Evolutionary conservation across 2,888 invertebrate species (phyloP), one percentile per base, ranked within the genome.

Genomic region (Pocota personata): DNA sequence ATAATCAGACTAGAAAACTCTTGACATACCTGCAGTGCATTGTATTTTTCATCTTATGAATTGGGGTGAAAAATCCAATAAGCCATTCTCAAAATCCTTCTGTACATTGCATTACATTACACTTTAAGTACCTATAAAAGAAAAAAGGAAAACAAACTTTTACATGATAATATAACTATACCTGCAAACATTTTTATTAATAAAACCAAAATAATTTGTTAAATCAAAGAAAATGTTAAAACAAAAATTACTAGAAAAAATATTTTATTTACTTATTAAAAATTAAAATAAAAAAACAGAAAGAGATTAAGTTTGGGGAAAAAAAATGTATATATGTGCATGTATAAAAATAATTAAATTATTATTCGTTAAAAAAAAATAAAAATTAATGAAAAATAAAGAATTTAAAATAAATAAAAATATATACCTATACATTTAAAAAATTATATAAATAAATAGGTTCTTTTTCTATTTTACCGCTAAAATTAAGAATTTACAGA

Each of bases 391-490:
- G 57, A 30, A 84, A 73, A 37, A 62, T 48, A 69, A 78, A 62
- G 75, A 79, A 75, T 79, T 79, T 79, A 84, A 84, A 62, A 6
- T 71, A 43, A 52, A 73, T 16, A 64, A 10, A 71, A 24, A 67
- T 46, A 67, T 75, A 77, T 82, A 86, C 67, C 75, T 80, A 86
- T 79, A 86, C 58, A 86, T 58, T 35, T 66, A 55, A 46, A 66
- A 48, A 64, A 64, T 71, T 69, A 76, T 60, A 48, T 64, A 64
- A 64, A 76, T 60, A 40, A 52, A 71, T 86, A 86, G 75, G 72
- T 80, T 86, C 84, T 86, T 86, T 86, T 86, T 86, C 86, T 86
- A 86, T 86, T 86, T 86, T 86, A 86, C 82, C 82, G 72, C 27
- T 73, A 62, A 72, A 64, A 32, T 19, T 86, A 82, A 86, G 86